Conservation (phyloP, 2,888 invertebrate species). For the Hirtodrosophila trivittata region DNA sequence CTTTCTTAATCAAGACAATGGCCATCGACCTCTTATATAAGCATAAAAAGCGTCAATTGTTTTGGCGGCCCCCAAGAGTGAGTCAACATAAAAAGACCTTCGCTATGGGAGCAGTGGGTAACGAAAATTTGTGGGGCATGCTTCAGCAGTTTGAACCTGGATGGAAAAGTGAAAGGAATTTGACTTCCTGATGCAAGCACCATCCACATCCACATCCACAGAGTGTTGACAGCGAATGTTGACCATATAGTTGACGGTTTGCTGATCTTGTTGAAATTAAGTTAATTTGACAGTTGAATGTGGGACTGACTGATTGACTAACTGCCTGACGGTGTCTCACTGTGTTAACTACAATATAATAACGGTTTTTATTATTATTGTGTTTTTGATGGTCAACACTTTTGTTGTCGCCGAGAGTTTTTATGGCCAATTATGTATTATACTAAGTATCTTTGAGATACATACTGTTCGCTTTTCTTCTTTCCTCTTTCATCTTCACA, state of each 20-base stretch:
- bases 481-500: conserved; percentile 38
- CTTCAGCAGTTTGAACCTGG: conserved; percentile 37
- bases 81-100: conserved; percentile 35
- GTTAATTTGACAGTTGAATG: conserved; percentile 28
- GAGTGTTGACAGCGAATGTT: conserved; percentile 13
- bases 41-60: conserved; percentile 26
- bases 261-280: conserved; percentile 16
- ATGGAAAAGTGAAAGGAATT: conserved; percentile 80
- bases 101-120: conserved; percentile 27
- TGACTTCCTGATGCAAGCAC: conserved; percentile 69
- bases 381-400: conserved; percentile 30
- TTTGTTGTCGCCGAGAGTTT: no score
- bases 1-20: conserved; percentile 34
- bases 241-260: conserved; percentile 3
- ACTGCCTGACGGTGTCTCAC: no score
- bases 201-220: no score
- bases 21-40: conserved; percentile 26
- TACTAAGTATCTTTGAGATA: conserved; percentile 24
- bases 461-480: conserved; percentile 19
- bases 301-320: conserved; percentile 1
- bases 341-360: no score
- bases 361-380: no score
- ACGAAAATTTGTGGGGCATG: conserved; percentile 51
- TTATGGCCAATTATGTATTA: no score
- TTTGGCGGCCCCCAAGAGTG: conserved; percentile 13